Percentiles rank a stretch among this genome's conserved stretches.
These are phyloP conservation scores for Rhadina sibilatrix DNA, from an alignment of 2,113 vertebrate genomes.

Conservation along the genomic window DNA sequence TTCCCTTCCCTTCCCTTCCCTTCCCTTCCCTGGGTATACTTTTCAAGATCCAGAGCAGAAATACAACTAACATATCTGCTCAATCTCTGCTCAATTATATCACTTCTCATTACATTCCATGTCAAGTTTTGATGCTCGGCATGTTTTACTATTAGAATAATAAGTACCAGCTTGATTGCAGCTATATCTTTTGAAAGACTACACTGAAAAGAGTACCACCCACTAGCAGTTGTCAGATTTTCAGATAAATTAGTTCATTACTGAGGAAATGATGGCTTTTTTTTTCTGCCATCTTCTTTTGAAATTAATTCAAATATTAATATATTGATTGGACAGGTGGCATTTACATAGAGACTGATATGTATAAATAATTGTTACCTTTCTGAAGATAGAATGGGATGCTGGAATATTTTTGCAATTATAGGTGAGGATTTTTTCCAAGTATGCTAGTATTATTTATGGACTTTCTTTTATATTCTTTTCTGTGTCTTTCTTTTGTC, in stretches of 20 bases:
- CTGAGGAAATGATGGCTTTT: conserved; percentile 29
- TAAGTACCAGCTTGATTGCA: conserved; percentile 49
- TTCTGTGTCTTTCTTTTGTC: neutral
- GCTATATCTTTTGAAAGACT: conserved; percentile 51
- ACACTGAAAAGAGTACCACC: conserved; percentile 38
- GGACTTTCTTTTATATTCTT: neutral
- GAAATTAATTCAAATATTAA: conserved; percentile 64
- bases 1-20: too few species aligned
- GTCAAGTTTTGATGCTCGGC: conserved; percentile 45
- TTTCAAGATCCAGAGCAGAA: neutral
- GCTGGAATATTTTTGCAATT: conserved; percentile 18
- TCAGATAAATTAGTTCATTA: conserved; percentile 62
- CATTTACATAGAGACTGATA: conserved; percentile 50
- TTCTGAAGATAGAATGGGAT: conserved; percentile 17
- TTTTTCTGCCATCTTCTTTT: conserved; percentile 21
- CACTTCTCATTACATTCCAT: conserved; percentile 19
- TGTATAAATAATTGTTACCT: conserved; percentile 54
- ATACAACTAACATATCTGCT: neutral
- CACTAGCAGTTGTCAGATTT: conserved; percentile 59
- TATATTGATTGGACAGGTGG: conserved; percentile 55
- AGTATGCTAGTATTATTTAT: neutral
- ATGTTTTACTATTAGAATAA: conserved; percentile 50
- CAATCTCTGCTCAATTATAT: conserved; percentile 33
- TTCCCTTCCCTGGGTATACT: neutral
- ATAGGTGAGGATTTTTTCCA: conserved; percentile 1